These are phyloP conservation scores for Tetramorium parvispinum DNA, from an alignment of 1,140 invertebrate genomes.

Conservation along the genomic window DNA sequence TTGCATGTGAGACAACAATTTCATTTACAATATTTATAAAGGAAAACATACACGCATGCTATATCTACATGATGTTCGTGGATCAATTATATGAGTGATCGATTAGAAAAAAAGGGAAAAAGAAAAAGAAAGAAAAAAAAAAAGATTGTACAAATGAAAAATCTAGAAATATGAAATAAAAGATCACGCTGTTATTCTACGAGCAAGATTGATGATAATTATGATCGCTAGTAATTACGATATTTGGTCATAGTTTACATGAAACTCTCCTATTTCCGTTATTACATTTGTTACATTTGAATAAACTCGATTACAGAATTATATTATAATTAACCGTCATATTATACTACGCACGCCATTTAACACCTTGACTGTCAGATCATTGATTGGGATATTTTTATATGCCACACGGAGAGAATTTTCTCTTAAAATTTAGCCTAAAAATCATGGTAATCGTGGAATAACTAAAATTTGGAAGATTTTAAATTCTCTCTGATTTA, in stretches of 20 bases:
- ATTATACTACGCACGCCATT: not conserved
- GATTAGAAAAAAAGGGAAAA: slow-evolving; percentile 60
- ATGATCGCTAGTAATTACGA: slow-evolving; percentile 8
- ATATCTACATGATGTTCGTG: slow-evolving; percentile 69
- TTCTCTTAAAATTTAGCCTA: too few species aligned
- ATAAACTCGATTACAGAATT: not conserved
- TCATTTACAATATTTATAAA: slow-evolving; percentile 77
- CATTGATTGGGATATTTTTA: slow-evolving; percentile 1
- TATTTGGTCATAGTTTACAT: slow-evolving; percentile 40
- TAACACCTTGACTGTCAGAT: slow-evolving; percentile 3
- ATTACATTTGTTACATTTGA: slow-evolving; percentile 9
- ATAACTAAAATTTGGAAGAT: too few species aligned
- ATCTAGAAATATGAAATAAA: slow-evolving; percentile 28
- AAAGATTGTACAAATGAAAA: slow-evolving; percentile 67
- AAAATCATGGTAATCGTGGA: too few species aligned
- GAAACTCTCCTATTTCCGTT: not conserved
- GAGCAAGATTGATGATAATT: slow-evolving; percentile 17
- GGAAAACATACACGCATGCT: slow-evolving; percentile 78
- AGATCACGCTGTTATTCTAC: slow-evolving; percentile 22
- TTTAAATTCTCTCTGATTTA: too few species aligned
- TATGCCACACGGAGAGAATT: too few species aligned
- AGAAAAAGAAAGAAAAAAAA: slow-evolving; percentile 25
- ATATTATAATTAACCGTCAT: not conserved
- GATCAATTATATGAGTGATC: not conserved
- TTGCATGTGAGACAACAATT: slow-evolving; percentile 63